Percentiles rank a stretch among this genome's conserved stretches.
Evolutionary conservation across 2,888 invertebrate genomes (phyloP).

Genomic region (Pseudanteris insignis): DNA sequence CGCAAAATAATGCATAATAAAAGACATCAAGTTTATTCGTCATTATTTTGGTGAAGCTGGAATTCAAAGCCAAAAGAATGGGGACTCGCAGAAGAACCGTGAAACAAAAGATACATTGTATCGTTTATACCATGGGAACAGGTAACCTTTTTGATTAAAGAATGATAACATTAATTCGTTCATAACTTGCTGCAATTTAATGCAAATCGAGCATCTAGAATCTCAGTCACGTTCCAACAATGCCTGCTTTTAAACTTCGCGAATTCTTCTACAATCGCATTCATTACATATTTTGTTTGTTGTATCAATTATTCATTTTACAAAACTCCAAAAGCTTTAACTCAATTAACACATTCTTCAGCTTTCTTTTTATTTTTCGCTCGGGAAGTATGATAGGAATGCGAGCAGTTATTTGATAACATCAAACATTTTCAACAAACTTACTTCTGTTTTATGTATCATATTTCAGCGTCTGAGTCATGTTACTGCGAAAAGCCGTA

Average conservation of each 20-base stretch:
- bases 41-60: slow-evolving; percentile 34
- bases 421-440: no score
- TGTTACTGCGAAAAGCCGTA: no score
- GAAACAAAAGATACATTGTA: slow-evolving; percentile 25
- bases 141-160: slow-evolving; percentile 13
- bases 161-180: slow-evolving; percentile 22
- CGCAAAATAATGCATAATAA: slow-evolving; percentile 34
- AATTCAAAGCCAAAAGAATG: slow-evolving; percentile 40
- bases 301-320: slow-evolving; percentile 11
- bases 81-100: slow-evolving; percentile 34
- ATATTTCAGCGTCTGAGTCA: no score
- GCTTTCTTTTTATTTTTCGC: slow-evolving; percentile 5
- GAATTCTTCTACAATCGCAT: slow-evolving; percentile 18
- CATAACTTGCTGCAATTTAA: slow-evolving; percentile 23
- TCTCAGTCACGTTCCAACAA: slow-evolving; percentile 11
- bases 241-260: slow-evolving; percentile 9
- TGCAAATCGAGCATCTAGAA: slow-evolving; percentile 17
- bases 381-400: no score
- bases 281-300: slow-evolving; percentile 22
- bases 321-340: slow-evolving; percentile 6
- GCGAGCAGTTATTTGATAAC: no score
- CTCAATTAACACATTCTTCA: slow-evolving; percentile 26
- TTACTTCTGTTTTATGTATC: neutral
- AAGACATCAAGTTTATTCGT: slow-evolving; percentile 38
- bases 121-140: neutral